These are phyloP conservation scores for Sinocyclocheilus maitianheensis DNA, from an alignment of 2,113 vertebrate species.

Conservation along the genomic window DNA sequence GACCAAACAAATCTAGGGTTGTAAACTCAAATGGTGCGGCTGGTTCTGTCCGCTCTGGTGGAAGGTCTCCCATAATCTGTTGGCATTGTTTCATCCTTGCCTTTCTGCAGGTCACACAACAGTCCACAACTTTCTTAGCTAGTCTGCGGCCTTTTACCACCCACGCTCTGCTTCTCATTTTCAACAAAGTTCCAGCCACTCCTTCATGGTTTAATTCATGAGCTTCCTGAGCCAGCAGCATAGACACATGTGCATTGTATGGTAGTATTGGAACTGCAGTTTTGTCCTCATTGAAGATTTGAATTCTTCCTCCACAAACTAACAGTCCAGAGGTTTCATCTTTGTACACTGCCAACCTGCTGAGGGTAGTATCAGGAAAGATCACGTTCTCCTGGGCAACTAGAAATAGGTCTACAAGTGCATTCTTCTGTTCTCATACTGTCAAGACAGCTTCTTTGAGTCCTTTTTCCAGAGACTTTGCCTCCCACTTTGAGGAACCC, in stretches of 20 bases:
- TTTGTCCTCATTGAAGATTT: conserved; percentile 37
- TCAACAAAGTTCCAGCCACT: background rate
- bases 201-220: conserved; percentile 30
- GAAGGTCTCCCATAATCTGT: conserved; percentile 43
- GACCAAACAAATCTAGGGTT: conserved; percentile 46
- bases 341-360: no score
- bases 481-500: no score
- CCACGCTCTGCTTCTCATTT: conserved; percentile 39
- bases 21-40: conserved; percentile 46
- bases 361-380: no score
- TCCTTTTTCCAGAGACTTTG: no score
- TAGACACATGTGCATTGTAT: background rate
- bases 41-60: background rate
- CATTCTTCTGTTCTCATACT: no score
- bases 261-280: conserved; percentile 43
- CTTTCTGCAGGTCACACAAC: background rate
- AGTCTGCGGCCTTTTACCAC: background rate
- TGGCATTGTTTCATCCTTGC: conserved; percentile 1
- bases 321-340: conserved; percentile 31
- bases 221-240: background rate
- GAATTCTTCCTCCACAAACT: conserved; percentile 46
- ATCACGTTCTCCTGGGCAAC: no score
- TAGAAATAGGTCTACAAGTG: no score
- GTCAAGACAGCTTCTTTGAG: no score
- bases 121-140: conserved; percentile 11